These are phyloP conservation scores for Ectemnius continuus DNA, from an alignment of 2,888 invertebrate genomes.

Conservation along the genomic window DNA sequence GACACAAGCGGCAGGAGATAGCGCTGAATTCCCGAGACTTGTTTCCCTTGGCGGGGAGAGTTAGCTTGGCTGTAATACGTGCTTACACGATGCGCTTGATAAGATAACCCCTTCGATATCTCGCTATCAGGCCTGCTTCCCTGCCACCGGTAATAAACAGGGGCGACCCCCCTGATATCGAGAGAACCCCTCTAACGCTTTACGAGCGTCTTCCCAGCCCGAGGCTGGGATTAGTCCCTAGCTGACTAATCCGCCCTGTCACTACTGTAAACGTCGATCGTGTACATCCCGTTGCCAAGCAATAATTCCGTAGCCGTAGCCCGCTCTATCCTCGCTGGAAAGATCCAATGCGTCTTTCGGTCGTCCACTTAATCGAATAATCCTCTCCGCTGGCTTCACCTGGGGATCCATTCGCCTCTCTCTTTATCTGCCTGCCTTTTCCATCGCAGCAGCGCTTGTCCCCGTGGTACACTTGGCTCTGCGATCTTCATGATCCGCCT, in stretches of 20 bases:
- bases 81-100: constrained; percentile 3
- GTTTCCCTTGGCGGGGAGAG: background rate
- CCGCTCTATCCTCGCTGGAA: background rate
- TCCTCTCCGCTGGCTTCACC: background rate
- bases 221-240: constrained; percentile 20
- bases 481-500: background rate
- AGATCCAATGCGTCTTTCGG: background rate
- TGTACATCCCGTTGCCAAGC: constrained; percentile 21
- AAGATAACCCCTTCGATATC: constrained; percentile 13
- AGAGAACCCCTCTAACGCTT: constrained; percentile 41
- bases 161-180: constrained; percentile 13
- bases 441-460: background rate
- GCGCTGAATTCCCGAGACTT: background rate
- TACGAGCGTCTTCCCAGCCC: constrained; percentile 17
- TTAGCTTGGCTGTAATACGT: background rate
- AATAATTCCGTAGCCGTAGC: background rate
- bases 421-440: background rate
- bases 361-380: background rate
- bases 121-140: constrained; percentile 14
- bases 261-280: constrained; percentile 6
- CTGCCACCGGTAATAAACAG: constrained; percentile 15
- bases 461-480: too few species aligned
- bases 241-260: constrained; percentile 22
- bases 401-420: background rate
- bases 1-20: too few species aligned